A percentile compares a stretch with the other conserved stretches of the same genome.
Conservation (phyloP, 2,888 invertebrate species). For the Volucella zonaria region DNA sequence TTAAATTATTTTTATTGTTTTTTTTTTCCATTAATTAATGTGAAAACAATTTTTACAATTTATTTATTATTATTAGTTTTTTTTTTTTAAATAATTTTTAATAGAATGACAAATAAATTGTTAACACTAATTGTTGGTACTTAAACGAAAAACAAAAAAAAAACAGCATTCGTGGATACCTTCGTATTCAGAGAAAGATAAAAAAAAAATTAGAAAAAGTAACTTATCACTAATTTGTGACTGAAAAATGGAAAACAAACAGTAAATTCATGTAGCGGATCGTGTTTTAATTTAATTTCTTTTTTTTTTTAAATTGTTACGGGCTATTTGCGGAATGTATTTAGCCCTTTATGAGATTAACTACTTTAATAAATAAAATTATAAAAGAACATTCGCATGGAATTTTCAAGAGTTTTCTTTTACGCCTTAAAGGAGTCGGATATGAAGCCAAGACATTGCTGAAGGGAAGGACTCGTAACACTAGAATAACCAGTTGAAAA, state of each 20-base stretch:
- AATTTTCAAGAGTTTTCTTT: constrained; percentile 16
- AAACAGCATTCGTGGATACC: constrained; percentile 31
- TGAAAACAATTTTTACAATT: constrained; percentile 31
- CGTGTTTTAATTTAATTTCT: constrained; percentile 41
- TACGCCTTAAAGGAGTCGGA: not conserved
- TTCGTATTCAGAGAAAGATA: constrained; percentile 15
- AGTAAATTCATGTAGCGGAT: constrained; percentile 49
- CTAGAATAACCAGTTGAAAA: too few species aligned
- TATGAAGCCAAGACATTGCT: too few species aligned
- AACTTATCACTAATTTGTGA: constrained; percentile 67
- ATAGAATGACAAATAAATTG: constrained; percentile 48
- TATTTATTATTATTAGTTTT: constrained; percentile 33
- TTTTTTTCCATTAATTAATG: constrained; percentile 13
- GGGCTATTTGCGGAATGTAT: constrained; percentile 33
- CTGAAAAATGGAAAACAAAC: constrained; percentile 60
- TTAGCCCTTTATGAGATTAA: constrained; percentile 66
- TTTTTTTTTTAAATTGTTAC: constrained; percentile 18
- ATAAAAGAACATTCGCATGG: constrained; percentile 41
- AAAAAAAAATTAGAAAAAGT: constrained; percentile 29
- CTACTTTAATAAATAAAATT: constrained; percentile 67
- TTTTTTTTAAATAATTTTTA: constrained; percentile 39
- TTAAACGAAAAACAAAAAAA: constrained; percentile 41
- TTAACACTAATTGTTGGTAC: constrained; percentile 63
- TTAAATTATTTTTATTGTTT: constrained; percentile 52
- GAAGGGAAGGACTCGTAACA: too few species aligned